Evolutionary conservation across 2,888 invertebrate genomes (phyloP), one percentile per base, ranked within the genome.

Genomic region (Tetheella fluctuosa): DNA sequence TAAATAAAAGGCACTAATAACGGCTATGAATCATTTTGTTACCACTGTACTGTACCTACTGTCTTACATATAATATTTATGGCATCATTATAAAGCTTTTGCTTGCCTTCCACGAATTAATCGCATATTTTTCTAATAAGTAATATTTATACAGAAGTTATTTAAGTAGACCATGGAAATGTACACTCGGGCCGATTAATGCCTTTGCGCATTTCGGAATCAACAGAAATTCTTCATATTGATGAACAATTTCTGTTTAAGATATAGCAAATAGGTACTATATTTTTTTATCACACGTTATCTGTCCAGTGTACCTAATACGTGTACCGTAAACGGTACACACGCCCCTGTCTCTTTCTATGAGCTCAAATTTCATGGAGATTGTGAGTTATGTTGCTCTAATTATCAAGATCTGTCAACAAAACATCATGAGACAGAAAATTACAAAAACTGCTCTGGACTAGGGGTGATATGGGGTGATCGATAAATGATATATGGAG

Each of bases 31-130:
- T 39, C 39, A 39, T 39, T 39, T 6, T 6, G n/a, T 5, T 39
- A 2, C 39, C 39, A 5, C n/a, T 4, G 10, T n/a, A n/a, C n/a
- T n/a, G n/a, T n/a, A n/a, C n/a, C n/a, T n/a, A n/a, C 39, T 39
- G n/a, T 39, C 39, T 39, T n/a, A 39, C n/a, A 39, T 39, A n/a
- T 39, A 15, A 39, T 39, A 39, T 39, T 39, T 39, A 39, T 39
- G 39, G 39, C 39, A 39, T 39, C 39, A 39, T 39, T 39, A 39
- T 39, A 39, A 39, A 39, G 39, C 39, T 39, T 39, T n/a, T 39
- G 39, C 39, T 39, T 39, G n/a, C 39, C 39, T 39, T 39, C 39
- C 39, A 39, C 39, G 39, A 39, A 39, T 7, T 5, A 39, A 39
- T 39, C 39, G 39, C 34, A 13, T 34, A 34, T n/a, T 39, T 15